Evolutionary conservation across 2,113 vertebrate species (phyloP), one percentile per base, ranked within the genome.

Genomic region (Suricata suricatta): DNA sequence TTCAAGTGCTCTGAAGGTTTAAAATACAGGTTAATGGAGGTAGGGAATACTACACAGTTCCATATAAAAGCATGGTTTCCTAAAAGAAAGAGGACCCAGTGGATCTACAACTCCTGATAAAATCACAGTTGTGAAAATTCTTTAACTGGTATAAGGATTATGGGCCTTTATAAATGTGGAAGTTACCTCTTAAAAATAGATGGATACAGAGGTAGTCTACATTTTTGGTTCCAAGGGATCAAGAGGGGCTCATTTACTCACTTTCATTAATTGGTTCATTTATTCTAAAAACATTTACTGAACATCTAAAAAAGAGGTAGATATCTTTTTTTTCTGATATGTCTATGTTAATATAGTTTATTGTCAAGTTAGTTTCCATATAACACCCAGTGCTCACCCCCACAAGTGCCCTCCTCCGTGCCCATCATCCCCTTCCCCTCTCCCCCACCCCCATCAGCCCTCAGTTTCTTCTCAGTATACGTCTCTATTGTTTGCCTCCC

Each of bases 21-120:
- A 96, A 98, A 98, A 90, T 68, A 96, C 96, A 98, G 96, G 97
- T 97, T 98, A 98, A 98, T 96, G 72, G 98, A 98, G 96, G 97
- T 97, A 93, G 98, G 96, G 94, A 95, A 96, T 96, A 98, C 96
- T 94, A 74, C 64, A 81, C 69, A 54, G 92, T 89, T 97, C 87
- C 95, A 94, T 90, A 97, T 97, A 87, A 90, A 89, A 95, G 87
- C 47, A 89, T 90, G 83, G 71, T 83, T 97, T 84, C 83, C 41
- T 88, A 66, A 80, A 97, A 96, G 90, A 97, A 97, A 98, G 88
- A n/a, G 0, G 82, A 76, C 57, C 23, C 31, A 41, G 52, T 95
- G 29, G 41, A 47, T 96, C 87, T 96, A 92, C 80, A 96, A 90
- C 81, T 2, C 10, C 57, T 95, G 86, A 96, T 97, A 97, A 98